Evolutionary conservation across 2,797 vertebrate species (phyloP).

Genomic region (Salmo trutta): DNA sequence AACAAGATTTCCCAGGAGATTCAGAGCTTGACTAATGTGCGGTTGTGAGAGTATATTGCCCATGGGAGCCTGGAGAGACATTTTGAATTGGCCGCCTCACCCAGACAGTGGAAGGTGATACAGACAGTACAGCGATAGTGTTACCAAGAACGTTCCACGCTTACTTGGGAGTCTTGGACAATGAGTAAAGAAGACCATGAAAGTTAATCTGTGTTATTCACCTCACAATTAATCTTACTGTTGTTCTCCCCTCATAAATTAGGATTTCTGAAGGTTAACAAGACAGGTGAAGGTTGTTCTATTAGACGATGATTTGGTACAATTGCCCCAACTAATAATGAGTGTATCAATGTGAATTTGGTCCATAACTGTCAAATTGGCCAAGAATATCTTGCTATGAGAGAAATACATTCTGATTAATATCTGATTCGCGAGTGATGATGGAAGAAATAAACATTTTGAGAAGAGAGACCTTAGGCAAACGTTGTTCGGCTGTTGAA

Average conservation of each 20-base stretch:
- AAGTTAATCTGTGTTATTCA: constrained; percentile 57
- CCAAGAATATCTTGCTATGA: not conserved
- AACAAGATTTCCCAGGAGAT: constrained; percentile 56
- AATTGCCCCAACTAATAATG: not conserved
- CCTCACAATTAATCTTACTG: constrained; percentile 39
- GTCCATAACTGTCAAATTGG: constrained; percentile 3
- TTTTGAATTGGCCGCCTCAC: constrained; percentile 59
- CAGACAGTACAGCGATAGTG: constrained; percentile 60
- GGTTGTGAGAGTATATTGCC: constrained; percentile 65
- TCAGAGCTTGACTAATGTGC: constrained; percentile 62
- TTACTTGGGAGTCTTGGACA: constrained; percentile 51
- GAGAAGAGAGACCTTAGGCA: not conserved
- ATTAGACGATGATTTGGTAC: not conserved
- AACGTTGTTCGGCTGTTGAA: not conserved
- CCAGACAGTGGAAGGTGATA: constrained; percentile 64
- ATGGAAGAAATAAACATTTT: not conserved
- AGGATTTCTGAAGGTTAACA: not conserved
- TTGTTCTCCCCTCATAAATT: not conserved
- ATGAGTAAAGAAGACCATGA: constrained; percentile 58
- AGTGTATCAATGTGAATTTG: not conserved
- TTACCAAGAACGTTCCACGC: constrained; percentile 44
- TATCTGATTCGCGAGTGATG: not conserved
- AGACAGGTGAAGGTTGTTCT: not conserved
- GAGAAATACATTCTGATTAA: not conserved
- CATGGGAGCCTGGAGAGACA: constrained; percentile 60